Conservation (phyloP, 1,140 invertebrate species). For the Heliconius hermathena region DNA sequence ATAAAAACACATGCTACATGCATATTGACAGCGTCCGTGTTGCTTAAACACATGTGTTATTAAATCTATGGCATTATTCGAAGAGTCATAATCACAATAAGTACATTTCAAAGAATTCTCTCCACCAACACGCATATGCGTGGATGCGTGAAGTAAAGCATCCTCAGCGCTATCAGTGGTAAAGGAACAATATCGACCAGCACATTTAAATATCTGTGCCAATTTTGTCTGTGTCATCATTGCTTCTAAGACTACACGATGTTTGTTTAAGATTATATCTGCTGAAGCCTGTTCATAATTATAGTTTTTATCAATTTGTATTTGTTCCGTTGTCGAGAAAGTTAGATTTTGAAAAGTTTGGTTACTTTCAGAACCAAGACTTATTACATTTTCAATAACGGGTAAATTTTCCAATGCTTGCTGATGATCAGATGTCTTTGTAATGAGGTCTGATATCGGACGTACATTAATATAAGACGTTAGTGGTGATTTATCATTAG, state of each 20-base stretch:
- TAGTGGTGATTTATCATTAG: background rate
- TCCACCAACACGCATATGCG: conserved; percentile 65
- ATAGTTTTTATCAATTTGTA: conserved; percentile 40
- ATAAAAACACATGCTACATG: conserved; percentile 68
- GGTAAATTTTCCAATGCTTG: conserved; percentile 43
- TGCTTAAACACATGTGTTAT: conserved; percentile 71
- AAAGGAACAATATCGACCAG: conserved; percentile 70
- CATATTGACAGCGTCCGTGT: conserved; percentile 60
- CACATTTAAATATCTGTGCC: conserved; percentile 68
- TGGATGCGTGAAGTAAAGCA: conserved; percentile 62
- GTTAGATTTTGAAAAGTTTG: conserved; percentile 31
- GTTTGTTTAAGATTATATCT: conserved; percentile 59
- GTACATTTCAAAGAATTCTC: conserved; percentile 58
- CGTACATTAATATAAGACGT: conserved; percentile 61
- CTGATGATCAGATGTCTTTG: conserved; percentile 31
- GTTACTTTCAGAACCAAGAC: conserved; percentile 47
- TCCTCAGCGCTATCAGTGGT: conserved; percentile 64
- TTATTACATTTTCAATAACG: conserved; percentile 67
- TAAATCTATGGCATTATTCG: conserved; percentile 65
- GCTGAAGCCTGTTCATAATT: conserved; percentile 67
- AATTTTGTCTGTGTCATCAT: conserved; percentile 65
- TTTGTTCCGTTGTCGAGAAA: conserved; percentile 27
- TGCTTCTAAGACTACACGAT: conserved; percentile 59
- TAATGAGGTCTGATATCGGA: conserved; percentile 61
- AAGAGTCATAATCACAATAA: conserved; percentile 68